Conservation (phyloP, 2,888 invertebrate genomes). For the Tridacna gigas region DNA sequence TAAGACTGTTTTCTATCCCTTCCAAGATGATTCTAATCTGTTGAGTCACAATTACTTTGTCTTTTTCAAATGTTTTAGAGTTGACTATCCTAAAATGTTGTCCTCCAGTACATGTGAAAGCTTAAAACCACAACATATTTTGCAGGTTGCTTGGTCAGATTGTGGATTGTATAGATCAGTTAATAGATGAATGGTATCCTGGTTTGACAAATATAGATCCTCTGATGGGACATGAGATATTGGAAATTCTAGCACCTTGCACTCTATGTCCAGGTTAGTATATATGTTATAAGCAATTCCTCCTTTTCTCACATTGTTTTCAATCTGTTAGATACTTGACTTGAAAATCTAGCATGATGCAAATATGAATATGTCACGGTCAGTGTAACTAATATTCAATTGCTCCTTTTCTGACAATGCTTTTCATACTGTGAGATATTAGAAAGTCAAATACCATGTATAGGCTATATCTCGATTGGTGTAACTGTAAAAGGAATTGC, state of each 20-base stretch:
- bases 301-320: neutral
- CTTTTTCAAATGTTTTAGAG: neutral
- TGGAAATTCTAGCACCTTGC: conserved; percentile 78
- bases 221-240: conserved; percentile 75
- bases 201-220: conserved; percentile 80
- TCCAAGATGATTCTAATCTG: too few relatives aligned
- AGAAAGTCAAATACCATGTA: too few relatives aligned
- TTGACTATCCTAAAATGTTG: neutral
- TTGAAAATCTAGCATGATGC: too few relatives aligned
- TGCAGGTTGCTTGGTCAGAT: conserved; percentile 79
- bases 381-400: too few relatives aligned
- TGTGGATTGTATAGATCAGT: conserved; percentile 80
- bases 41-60: too few relatives aligned
- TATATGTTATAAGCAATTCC: neutral
- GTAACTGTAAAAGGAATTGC: too few relatives aligned
- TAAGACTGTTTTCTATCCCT: too few relatives aligned
- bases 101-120: neutral
- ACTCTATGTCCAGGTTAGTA: conserved; percentile 71
- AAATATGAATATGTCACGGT: too few relatives aligned
- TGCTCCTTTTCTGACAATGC: too few relatives aligned
- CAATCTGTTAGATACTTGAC: too few relatives aligned
- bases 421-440: too few relatives aligned
- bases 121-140: neutral
- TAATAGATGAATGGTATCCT: conserved; percentile 84
- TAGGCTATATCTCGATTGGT: too few relatives aligned